Evolutionary conservation across 2,797 vertebrate genomes (phyloP), one percentile per base, ranked within the genome.

Genomic region (Periparus ater): DNA sequence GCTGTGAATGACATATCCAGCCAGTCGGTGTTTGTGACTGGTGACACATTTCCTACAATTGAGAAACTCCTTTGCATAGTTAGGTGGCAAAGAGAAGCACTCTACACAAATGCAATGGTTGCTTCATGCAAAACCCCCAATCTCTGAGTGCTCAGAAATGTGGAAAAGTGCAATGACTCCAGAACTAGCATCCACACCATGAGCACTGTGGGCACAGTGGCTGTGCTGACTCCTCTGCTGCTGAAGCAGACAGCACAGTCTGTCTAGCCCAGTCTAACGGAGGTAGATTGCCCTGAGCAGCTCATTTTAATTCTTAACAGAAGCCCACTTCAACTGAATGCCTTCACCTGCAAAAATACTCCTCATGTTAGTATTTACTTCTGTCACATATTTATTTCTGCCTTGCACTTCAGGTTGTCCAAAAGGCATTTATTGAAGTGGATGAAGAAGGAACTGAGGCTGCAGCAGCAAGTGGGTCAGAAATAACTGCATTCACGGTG

Each of bases 391-490:
- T 32, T 53, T 32, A 17, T 61, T 80, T 57, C 53, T 68, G 5
- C 42, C 36, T 30, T 86, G 83, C 57, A 77, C 50, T 93, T 61
- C 95, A 99, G 99, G 96, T 99, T 92, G 95, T 99, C 89, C 99
- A 99, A 96, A 99, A 98, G 96, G 98, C 99, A 30, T 97, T 98
- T 85, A 98, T 99, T 63, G 98, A 99, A 40, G 98, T 99, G 55
- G 98, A 99, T 67, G 99, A 99, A 95, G 97, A 84, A 8, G 99
- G 99, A 68, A 99, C 99, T 2, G 98, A 98, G 47, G 99, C 98
- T 5, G 97, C 97, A 38, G 98, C 98, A 12, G 98, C 96, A 51
- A 99, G 97, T 21, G 92, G 96, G 3, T 79, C 92, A 19, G 98
- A 98, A 97, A 98, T 99, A 30, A 98, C 80, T 20, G 98, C 98